A percentile compares a stretch with the other conserved stretches of the same genome.
Evolutionary conservation across 2,113 vertebrate genomes (phyloP).

Genomic region (Cairina moschata): DNA sequence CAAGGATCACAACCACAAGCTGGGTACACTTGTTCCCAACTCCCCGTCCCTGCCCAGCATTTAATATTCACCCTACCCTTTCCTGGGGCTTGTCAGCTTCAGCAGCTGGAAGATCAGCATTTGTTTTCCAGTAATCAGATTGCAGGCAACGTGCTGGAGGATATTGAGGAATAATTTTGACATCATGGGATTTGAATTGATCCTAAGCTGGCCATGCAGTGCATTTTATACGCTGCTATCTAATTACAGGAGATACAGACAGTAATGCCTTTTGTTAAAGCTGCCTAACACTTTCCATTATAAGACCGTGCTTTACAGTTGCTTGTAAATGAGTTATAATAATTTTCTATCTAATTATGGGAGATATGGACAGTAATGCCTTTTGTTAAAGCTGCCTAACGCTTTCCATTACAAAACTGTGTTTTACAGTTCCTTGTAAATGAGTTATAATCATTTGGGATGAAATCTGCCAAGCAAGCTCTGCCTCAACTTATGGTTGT

Average conservation of each 20-base stretch:
- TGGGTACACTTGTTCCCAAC: rapidly evolving
- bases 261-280: slow-evolving; percentile 48
- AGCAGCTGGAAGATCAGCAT: slow-evolving; percentile 39
- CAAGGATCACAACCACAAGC: neutral
- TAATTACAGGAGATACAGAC: slow-evolving; percentile 7
- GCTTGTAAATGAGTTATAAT: slow-evolving; percentile 33
- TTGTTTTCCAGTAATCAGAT: slow-evolving; percentile 53
- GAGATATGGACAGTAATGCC: neutral
- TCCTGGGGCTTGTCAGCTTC: neutral
- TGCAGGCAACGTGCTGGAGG: slow-evolving; percentile 52
- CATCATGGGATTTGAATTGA: slow-evolving; percentile 69
- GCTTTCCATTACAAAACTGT: neutral
- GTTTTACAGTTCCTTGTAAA: slow-evolving; percentile 27
- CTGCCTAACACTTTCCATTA: slow-evolving; percentile 29
- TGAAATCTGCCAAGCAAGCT: slow-evolving; percentile 35
- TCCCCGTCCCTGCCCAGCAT: neutral
- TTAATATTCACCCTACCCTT: slow-evolving; percentile 19
- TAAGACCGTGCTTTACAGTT: neutral
- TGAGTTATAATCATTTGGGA: slow-evolving; percentile 30
- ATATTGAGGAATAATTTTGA: slow-evolving; percentile 64
- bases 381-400: slow-evolving; percentile 51
- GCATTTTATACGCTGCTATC: slow-evolving; percentile 38
- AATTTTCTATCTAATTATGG: slow-evolving; percentile 59
- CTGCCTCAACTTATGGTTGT: neutral
- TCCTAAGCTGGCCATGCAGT: slow-evolving; percentile 40